Evolutionary conservation across 35 echinoderm and acorn worm species (phyloP).

Genomic region (Apostichopus japonicus): DNA sequence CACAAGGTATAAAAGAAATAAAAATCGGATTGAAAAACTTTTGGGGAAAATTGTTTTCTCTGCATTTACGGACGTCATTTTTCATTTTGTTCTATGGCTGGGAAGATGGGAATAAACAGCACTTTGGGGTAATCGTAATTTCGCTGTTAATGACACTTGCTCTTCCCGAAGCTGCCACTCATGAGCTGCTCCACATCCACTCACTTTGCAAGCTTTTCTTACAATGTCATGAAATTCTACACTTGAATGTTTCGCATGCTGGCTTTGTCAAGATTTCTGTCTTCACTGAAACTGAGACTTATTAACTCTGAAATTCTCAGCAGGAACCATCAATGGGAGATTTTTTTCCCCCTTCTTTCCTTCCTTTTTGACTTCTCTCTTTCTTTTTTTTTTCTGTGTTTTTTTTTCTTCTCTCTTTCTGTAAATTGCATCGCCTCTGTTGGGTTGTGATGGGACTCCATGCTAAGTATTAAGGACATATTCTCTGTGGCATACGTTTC

Average conservation of each 20-base stretch:
- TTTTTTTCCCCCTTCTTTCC: not conserved
- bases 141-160: not conserved
- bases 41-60: not conserved
- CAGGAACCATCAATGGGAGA: not conserved
- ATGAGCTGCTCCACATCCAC: not conserved
- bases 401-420: not conserved
- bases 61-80: not conserved
- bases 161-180: not conserved
- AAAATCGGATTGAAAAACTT: not conserved
- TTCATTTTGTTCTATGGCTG: not conserved
- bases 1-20: not conserved
- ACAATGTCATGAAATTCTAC: not conserved
- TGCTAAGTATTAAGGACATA: not conserved
- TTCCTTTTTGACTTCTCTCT: not conserved
- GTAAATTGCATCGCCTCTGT: not conserved
- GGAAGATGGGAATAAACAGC: not conserved
- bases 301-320: constrained; percentile 5
- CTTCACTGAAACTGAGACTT: constrained; percentile 3
- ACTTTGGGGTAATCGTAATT: not conserved
- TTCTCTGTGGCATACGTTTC: not conserved
- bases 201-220: not conserved
- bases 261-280: constrained; percentile 13
- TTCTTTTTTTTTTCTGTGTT: not conserved
- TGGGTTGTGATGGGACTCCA: not conserved
- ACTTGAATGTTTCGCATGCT: not conserved